phyloP scores from a whole-genome alignment of 2,113 vertebrate genomes.

The Tenrec ecaudatus region DNA sequence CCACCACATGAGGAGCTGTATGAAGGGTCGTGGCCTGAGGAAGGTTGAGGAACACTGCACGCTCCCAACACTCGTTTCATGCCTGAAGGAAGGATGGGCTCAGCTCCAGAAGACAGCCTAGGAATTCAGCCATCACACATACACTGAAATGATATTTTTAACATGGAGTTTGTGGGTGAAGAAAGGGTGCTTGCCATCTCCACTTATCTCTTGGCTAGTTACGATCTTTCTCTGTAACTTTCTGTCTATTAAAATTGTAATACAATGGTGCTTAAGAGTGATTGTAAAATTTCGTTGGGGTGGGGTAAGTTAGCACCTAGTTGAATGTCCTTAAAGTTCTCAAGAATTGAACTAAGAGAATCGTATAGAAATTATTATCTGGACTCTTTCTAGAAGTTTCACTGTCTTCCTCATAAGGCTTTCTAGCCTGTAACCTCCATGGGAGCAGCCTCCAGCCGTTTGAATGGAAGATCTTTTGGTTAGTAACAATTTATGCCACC shows the following conservation, averaged over 20 bases:
- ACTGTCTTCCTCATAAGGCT: neutral
- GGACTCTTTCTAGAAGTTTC: neutral
- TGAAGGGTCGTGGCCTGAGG: too few relatives aligned
- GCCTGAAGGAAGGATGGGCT: neutral
- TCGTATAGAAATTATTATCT: slow-evolving; percentile 35
- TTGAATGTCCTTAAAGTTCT: neutral
- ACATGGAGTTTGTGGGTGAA: neutral
- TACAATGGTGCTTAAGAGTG: neutral
- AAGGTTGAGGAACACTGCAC: too few relatives aligned
- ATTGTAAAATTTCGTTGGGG: neutral
- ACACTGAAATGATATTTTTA: neutral
- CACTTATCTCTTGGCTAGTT: neutral
- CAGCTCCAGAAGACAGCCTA: neutral
- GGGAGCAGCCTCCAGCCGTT: neutral
- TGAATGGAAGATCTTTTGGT: neutral
- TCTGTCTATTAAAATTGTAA: slow-evolving; percentile 45
- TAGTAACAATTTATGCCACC: neutral
- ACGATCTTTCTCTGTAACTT: slow-evolving; percentile 3
- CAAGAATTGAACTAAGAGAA: neutral
- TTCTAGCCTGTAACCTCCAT: neutral
- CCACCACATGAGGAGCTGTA: too few relatives aligned
- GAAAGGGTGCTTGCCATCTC: neutral
- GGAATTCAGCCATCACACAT: neutral
- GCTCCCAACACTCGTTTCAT: neutral
- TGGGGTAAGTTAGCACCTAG: neutral